Percentiles rank a stretch among this genome's conserved stretches.
These are phyloP conservation scores for Cyprinodon brontotheroides DNA, from an alignment of 2,113 vertebrate genomes.

Conservation along the genomic window DNA sequence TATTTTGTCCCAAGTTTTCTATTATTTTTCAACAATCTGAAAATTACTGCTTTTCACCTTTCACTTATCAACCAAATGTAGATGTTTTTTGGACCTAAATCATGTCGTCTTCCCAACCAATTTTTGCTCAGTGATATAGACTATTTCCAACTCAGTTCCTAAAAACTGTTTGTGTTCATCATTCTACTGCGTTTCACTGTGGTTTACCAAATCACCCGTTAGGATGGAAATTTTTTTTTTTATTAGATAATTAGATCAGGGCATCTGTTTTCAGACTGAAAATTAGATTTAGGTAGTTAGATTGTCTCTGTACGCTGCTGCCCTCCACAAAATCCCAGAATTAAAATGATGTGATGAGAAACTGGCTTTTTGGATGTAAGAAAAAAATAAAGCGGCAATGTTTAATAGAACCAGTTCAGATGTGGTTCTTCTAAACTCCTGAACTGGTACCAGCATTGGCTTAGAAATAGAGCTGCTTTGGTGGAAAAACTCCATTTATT, in stretches of 20 bases:
- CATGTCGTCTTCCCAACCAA: too few species aligned
- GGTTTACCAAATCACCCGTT: too few species aligned
- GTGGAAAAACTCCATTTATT: background rate
- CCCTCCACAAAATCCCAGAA: background rate
- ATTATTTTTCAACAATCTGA: too few species aligned
- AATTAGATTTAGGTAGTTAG: background rate
- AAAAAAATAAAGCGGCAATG: background rate
- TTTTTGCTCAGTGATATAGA: too few species aligned
- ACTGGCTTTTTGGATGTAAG: background rate
- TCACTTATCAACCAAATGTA: too few species aligned
- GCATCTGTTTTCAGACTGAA: background rate
- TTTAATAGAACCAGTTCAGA: background rate
- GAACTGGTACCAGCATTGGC: too few species aligned
- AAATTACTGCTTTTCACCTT: too few species aligned
- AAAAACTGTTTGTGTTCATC: background rate
- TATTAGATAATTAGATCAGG: background rate
- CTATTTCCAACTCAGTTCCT: background rate
- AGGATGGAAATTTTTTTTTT: too few species aligned
- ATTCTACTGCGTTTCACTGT: background rate
- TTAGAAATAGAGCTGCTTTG: background rate
- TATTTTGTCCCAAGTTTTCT: too few species aligned
- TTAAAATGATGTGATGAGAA: background rate
- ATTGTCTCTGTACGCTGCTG: background rate
- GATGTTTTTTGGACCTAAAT: too few species aligned
- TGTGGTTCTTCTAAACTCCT: too few species aligned